These are phyloP conservation scores for Hydriomena furcata DNA, from an alignment of 2,888 invertebrate genomes.

Conservation along the genomic window DNA sequence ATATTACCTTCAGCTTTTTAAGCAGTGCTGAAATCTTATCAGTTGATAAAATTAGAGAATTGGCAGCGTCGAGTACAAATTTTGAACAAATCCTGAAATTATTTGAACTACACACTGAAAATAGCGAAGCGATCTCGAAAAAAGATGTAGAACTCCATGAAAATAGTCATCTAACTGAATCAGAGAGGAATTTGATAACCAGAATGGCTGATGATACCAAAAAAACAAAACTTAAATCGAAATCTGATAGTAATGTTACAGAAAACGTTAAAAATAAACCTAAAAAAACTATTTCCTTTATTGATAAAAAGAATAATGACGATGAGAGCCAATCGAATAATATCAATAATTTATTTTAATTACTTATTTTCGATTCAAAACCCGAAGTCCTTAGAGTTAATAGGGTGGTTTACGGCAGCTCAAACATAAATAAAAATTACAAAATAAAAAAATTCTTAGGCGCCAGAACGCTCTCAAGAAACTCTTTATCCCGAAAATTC, in stretches of 20 bases:
- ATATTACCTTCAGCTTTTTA: not conserved
- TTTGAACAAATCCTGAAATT: slow-evolving; percentile 13
- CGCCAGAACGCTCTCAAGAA: slow-evolving; percentile 48
- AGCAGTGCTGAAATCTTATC: not conserved
- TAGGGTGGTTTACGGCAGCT: slow-evolving; percentile 11
- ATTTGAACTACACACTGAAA: slow-evolving; percentile 1
- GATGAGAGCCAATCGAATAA: not conserved
- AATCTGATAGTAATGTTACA: slow-evolving; percentile 7
- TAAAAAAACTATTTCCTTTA: slow-evolving; percentile 8
- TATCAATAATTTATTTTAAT: not conserved
- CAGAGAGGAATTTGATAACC: slow-evolving; percentile 12
- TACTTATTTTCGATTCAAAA: not conserved
- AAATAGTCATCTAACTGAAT: slow-evolving; percentile 12
- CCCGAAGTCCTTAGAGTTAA: slow-evolving; percentile 7
- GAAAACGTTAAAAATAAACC: not conserved
- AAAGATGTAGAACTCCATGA: not conserved
- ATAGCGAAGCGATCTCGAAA: not conserved
- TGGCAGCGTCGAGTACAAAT: not conserved
- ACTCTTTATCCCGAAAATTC: slow-evolving; percentile 48
- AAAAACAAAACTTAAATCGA: not conserved
- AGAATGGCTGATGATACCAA: slow-evolving; percentile 1
- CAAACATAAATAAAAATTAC: not conserved
- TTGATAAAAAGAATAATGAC: not conserved
- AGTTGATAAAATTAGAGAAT: slow-evolving; percentile 9
- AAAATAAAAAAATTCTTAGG: slow-evolving; percentile 41